Conservation (phyloP, 2,113 vertebrate genomes). For the Gasterosteus nipponicus region DNA sequence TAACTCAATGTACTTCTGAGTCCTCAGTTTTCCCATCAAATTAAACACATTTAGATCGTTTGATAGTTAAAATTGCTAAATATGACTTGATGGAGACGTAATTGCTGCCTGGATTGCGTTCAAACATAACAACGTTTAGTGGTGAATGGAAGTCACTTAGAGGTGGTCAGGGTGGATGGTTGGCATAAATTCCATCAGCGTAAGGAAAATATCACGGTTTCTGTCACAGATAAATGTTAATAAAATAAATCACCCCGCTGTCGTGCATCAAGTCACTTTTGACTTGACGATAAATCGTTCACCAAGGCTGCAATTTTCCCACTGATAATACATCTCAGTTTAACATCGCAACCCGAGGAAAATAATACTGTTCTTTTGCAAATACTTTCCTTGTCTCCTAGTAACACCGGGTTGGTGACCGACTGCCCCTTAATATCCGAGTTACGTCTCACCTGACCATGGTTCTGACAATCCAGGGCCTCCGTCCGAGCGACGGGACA, state of each 20-base stretch:
- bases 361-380: not conserved
- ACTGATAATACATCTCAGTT: not conserved
- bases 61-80: not conserved
- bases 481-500: slow-evolving; percentile 88
- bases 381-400: not conserved
- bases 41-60: no score
- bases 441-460: slow-evolving; percentile 87
- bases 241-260: not conserved
- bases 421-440: not conserved
- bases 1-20: not conserved
- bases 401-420: not conserved
- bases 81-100: not conserved
- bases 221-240: not conserved
- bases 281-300: not conserved
- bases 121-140: not conserved
- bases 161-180: not conserved
- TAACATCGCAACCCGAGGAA: not conserved
- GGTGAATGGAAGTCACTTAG: not conserved
- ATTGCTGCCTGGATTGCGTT: slow-evolving; percentile 15
- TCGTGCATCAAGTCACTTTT: not conserved
- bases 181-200: not conserved
- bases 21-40: not conserved
- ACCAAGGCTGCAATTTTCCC: not conserved
- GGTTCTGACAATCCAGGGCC: slow-evolving; percentile 93
- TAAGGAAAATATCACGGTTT: not conserved